A percentile compares a stretch with the other conserved stretches of the same genome.
Conservation (phyloP, 2,888 invertebrate species). For the Hypomecis atomaria region DNA sequence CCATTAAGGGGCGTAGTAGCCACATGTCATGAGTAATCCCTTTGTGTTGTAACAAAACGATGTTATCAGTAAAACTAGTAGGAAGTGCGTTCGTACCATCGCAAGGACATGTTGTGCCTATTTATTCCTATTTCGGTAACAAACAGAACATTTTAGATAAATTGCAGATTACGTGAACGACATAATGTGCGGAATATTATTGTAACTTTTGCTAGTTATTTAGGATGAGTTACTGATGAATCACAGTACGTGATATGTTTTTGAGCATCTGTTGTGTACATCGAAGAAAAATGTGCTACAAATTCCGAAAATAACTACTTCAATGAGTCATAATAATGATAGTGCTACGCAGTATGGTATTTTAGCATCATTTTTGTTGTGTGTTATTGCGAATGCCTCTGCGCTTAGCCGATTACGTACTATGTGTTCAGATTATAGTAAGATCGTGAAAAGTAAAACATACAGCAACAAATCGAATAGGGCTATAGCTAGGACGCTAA, state of each 20-base stretch:
- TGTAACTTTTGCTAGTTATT: too few relatives aligned
- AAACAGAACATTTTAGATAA: too few relatives aligned
- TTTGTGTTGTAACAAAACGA: slow-evolving; percentile 18
- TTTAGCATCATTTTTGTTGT: too few relatives aligned
- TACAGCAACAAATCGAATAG: too few relatives aligned
- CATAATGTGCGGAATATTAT: too few relatives aligned
- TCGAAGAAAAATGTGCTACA: not conserved
- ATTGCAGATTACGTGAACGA: too few relatives aligned
- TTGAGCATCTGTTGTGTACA: not conserved
- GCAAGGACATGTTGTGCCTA: slow-evolving; percentile 12
- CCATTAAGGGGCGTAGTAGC: slow-evolving; percentile 13
- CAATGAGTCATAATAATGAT: not conserved
- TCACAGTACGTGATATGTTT: not conserved
- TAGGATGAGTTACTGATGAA: not conserved
- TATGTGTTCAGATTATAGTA: too few relatives aligned
- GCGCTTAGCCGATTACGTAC: too few relatives aligned
- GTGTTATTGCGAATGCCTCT: too few relatives aligned
- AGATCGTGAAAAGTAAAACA: too few relatives aligned
- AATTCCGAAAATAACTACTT: not conserved
- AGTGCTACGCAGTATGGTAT: too few relatives aligned
- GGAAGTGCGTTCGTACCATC: slow-evolving; percentile 11
- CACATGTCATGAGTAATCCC: slow-evolving; percentile 14
- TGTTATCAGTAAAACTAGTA: slow-evolving; percentile 17
- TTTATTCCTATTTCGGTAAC: not conserved
- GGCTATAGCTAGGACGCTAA: too few relatives aligned